Base-by-base conservation (phyloP, 2,113 vertebrate species). In the Lampris megalopsis region DNA sequence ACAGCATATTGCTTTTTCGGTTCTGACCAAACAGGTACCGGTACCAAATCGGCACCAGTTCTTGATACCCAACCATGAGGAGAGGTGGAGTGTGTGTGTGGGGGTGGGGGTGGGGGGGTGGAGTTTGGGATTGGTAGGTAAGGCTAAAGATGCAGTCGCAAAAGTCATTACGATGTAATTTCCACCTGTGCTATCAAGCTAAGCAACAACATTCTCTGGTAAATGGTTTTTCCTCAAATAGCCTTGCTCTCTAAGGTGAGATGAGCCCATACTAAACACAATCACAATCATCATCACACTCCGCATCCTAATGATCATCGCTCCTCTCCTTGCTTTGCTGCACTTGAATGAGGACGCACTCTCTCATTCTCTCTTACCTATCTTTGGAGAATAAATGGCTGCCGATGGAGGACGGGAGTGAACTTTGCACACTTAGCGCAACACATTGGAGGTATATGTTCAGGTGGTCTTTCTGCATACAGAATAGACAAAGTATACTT, bases 221-320 rank as follows among this genome's bases (percentile, higher is more conserved):
- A 84, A 86, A 89, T 86, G 63, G 68, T 63, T 80, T 83, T 89
- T 70, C 63, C 81, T 84, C 73, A 86, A 86, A 85, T 77, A 79
- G 81, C 73, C 58, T 48, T 58, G 56, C 79, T 82, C 66, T 78
- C 73, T 59, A 24, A 88, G 79, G 85, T 83, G 71, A 86, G 79
- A 71, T 85, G 80, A 79, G 77, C 72, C 77, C 83, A 81, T 84
- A 86, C 74, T 72, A 84, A 86, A 82, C 79, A 75, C 52, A 81
- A 67, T 69, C 68, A 83, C 85, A 83, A 89, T 90, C 86, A 86
- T 76, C 84, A 82, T 77, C 77, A 77, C 71, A 82, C 71, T 88
- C 54, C 80, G 86, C 83, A 87, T 85, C 65, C 54, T 80, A 84
- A 87, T 74, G 61, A 90, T 81, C 66, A 64, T 74, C 77, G 48